Evolutionary conservation across 2,113 vertebrate genomes (phyloP).

Genomic region (Gopherus flavomarginatus): DNA sequence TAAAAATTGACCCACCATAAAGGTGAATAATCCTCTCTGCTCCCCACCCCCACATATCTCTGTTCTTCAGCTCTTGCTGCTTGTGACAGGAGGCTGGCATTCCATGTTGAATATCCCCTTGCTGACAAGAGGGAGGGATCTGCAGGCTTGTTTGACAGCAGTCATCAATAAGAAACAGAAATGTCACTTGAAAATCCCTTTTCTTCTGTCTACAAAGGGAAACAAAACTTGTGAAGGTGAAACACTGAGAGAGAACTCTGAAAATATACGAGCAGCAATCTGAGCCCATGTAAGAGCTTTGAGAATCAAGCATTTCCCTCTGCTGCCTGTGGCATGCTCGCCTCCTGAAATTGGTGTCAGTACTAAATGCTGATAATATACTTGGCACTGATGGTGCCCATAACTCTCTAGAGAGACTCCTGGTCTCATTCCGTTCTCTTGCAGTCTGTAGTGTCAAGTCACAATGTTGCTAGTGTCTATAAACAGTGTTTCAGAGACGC

Average conservation of each 20-base stretch:
- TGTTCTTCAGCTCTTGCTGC: conserved; percentile 17
- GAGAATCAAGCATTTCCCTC: not conserved
- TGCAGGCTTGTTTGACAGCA: conserved; percentile 48
- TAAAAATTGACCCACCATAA: not conserved
- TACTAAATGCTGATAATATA: not conserved
- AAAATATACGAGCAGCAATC: not conserved
- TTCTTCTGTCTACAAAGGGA: not conserved
- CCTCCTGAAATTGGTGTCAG: not conserved
- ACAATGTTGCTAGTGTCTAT: not conserved
- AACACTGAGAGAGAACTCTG: not conserved
- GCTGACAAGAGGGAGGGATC: conserved; percentile 44
- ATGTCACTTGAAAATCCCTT: conserved; percentile 46
- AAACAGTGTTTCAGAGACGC: not conserved
- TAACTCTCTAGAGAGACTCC: not conserved
- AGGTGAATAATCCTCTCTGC: not conserved
- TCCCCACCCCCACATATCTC: not conserved
- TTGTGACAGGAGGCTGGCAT: conserved; percentile 25
- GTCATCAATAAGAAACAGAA: conserved; percentile 59
- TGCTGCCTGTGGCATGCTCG: not conserved
- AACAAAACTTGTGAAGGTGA: conserved; percentile 22
- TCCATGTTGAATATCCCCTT: conserved; percentile 22
- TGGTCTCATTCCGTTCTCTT: not conserved
- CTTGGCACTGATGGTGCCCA: not conserved
- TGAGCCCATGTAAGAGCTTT: not conserved
- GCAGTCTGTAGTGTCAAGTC: not conserved